Evolutionary conservation across 2,888 invertebrate genomes (phyloP), one percentile per base, ranked within the genome.

Genomic region (Trichopria drosophilae): DNA sequence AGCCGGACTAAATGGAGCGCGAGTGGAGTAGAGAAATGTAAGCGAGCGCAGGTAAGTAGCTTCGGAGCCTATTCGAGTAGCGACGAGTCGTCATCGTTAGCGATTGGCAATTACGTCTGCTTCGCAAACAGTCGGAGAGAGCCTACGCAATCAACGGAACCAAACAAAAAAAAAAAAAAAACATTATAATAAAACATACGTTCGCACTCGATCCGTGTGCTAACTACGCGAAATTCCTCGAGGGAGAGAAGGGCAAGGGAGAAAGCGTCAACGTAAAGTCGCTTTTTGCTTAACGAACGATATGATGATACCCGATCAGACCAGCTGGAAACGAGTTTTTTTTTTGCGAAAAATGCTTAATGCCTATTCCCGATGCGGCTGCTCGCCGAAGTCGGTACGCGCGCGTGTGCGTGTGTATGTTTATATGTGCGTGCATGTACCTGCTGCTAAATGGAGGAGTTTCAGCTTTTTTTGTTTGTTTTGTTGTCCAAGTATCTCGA

Each of bases 281-380:
- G 47, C 48, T 46, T 47, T 50, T 13, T 42, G 46, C 59, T 57
- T 49, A 59, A 65, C 59, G 61, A 60, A 61, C 60, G 57, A 60
- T 61, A 59, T 64, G 58, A 57, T 55, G 62, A 61, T 44, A 61
- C 63, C 55, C 63, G 63, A 58, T 58, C 71, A 72, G 71, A 68
- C 71, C 71, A 72, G 71, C 71, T 72, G 71, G 59, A 71, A 68
- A 66, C 69, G 69, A 71, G 67, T 65, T 56, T 64, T 58, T 55
- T 26, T 51, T 53, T 51, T 57, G 10, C 24, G 10, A 24, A 24
- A 9, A 24, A 24, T 24, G 7, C 24, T 24, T 24, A 24, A 24
- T 24, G 6, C 10, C 24, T 24, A 24, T 24, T 24, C n/a, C n/a
- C n/a, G n/a, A n/a, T n/a, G n/a, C n/a, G n/a, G n/a, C n/a, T n/a